These are phyloP conservation scores for Dione vanillae DNA, from an alignment of 2,888 invertebrate genomes.

Conservation along the genomic window DNA sequence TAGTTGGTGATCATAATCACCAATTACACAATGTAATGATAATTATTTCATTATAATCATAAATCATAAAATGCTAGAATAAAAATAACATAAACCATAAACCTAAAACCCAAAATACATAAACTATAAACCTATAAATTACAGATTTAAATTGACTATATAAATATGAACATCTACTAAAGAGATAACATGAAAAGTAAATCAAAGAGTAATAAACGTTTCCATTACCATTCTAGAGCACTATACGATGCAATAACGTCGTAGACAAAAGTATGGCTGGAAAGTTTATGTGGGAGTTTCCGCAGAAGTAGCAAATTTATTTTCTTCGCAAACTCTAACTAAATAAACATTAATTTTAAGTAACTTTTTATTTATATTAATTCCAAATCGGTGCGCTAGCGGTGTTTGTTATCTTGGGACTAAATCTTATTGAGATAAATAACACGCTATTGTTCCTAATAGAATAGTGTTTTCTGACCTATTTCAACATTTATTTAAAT, in stretches of 20 bases:
- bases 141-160: neutral
- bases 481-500: too few relatives aligned
- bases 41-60: too few relatives aligned
- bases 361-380: constrained; percentile 2
- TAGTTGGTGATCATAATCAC: too few relatives aligned
- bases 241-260: constrained; percentile 21
- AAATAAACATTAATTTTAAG: constrained; percentile 13
- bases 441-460: too few relatives aligned
- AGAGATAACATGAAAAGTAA: constrained; percentile 19
- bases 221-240: constrained; percentile 9
- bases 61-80: too few relatives aligned
- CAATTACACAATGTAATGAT: too few relatives aligned
- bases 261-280: constrained; percentile 25
- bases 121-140: neutral
- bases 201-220: constrained; percentile 11
- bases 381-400: neutral
- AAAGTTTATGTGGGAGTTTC: constrained; percentile 19
- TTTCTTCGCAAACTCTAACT: constrained; percentile 9
- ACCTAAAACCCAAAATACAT: too few relatives aligned
- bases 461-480: too few relatives aligned
- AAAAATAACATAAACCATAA: too few relatives aligned
- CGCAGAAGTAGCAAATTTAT: constrained; percentile 20
- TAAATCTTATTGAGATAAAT: too few relatives aligned
- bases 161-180: constrained; percentile 14
- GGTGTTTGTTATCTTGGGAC: too few relatives aligned